Evolutionary conservation across 2,888 invertebrate species (phyloP).

Genomic region (Lithophane ornitopus): DNA sequence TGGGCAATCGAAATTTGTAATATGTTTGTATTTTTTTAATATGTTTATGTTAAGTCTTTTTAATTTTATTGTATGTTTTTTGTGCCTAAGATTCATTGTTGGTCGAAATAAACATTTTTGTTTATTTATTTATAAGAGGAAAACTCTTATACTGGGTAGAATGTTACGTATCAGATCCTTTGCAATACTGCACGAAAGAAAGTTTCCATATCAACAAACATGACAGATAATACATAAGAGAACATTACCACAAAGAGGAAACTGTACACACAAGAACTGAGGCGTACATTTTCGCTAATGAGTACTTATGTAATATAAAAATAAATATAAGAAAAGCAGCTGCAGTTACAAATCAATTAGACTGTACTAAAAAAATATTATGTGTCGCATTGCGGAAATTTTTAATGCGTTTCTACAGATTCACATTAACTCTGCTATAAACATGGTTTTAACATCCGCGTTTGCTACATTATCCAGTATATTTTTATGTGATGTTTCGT

Average conservation of each 20-base stretch:
- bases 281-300: conserved; percentile 29
- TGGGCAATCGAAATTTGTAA: background rate
- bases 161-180: conserved; percentile 3
- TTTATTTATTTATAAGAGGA: background rate
- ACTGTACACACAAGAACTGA: conserved; percentile 3
- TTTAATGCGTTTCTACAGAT: conserved; percentile 57
- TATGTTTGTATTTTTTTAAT: background rate
- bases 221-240: conserved; percentile 20
- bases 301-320: conserved; percentile 27
- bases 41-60: background rate
- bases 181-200: conserved; percentile 1
- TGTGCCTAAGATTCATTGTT: background rate
- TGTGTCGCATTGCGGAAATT: conserved; percentile 76
- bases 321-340: conserved; percentile 4
- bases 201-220: conserved; percentile 10
- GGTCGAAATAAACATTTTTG: background rate
- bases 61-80: background rate
- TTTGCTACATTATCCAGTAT: conserved; percentile 14
- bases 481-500: conserved; percentile 6
- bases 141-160: background rate
- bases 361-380: conserved; percentile 19
- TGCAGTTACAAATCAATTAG: conserved; percentile 36
- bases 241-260: conserved; percentile 19
- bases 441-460: conserved; percentile 36
- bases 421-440: conserved; percentile 40